Percentiles rank a stretch among this genome's conserved stretches.
Conservation (phyloP, 2,797 vertebrate species). For the Gorsachius magnificus region DNA sequence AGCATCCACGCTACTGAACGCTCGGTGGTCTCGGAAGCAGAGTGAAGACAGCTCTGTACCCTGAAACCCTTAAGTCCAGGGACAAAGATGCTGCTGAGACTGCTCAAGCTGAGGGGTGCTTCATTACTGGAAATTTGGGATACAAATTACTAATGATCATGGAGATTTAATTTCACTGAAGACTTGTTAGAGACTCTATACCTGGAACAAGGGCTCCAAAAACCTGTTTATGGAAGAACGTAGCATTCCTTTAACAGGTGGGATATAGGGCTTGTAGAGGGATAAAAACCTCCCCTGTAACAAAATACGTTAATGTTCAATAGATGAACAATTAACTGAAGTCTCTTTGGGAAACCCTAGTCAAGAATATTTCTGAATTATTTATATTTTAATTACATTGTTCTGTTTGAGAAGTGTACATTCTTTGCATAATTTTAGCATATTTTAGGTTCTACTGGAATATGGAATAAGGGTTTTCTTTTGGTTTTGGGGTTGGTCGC, state of each 20-base stretch:
- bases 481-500: background rate
- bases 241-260: constrained; percentile 9
- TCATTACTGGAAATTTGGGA: background rate
- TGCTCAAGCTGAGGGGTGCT: background rate
- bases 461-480: background rate
- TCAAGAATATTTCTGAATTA: constrained; percentile 51
- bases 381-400: constrained; percentile 36
- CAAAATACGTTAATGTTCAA: background rate
- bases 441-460: background rate
- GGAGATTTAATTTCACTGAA: background rate
- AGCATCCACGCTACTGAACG: background rate
- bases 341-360: constrained; percentile 1
- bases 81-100: background rate
- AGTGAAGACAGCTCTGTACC: background rate
- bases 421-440: background rate
- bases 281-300: constrained; percentile 5
- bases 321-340: constrained; percentile 8
- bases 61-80: background rate
- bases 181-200: background rate
- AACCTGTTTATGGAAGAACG: background rate
- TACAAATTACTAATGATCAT: background rate
- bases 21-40: background rate
- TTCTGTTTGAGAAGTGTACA: background rate
- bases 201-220: background rate
- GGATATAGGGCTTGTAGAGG: background rate